A percentile compares a stretch with the other conserved stretches of the same genome.
phyloP scores from a whole-genome alignment of 2,888 invertebrate genomes.

The Drosophila histrio region DNA sequence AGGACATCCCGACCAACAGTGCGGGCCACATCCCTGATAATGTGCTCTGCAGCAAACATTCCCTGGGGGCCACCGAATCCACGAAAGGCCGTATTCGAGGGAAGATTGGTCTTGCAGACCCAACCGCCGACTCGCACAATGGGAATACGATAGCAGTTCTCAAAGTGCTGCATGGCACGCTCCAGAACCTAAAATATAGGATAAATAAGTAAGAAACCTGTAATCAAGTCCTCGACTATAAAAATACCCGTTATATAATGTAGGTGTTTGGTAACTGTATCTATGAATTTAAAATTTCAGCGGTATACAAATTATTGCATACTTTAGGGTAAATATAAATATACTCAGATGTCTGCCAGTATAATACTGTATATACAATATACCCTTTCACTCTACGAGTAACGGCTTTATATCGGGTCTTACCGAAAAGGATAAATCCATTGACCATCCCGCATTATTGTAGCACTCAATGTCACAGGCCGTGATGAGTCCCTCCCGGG shows the following conservation, averaged over 20 bases:
- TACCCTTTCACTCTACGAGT: no score
- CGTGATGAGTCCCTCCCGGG: constrained; percentile 89
- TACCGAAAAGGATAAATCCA: constrained; percentile 92
- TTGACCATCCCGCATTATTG: constrained; percentile 92
- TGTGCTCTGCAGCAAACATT: constrained; percentile 93
- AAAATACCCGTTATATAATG: no score
- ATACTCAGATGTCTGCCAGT: no score
- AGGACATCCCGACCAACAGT: constrained; percentile 87
- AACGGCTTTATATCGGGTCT: no score
- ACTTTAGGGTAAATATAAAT: no score
- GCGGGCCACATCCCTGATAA: constrained; percentile 90
- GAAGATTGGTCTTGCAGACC: constrained; percentile 94
- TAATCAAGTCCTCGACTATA: no score
- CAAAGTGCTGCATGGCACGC: constrained; percentile 92
- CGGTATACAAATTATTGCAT: no score
- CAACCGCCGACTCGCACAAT: constrained; percentile 89
- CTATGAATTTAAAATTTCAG: no score
- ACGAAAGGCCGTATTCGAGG: constrained; percentile 96
- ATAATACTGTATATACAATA: no score
- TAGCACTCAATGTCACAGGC: constrained; percentile 91
- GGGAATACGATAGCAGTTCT: constrained; percentile 93
- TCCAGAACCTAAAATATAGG: constrained; percentile 94
- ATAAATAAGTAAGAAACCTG: no score
- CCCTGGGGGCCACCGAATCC: constrained; percentile 97
- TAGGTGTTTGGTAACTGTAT: no score